Evolutionary conservation across 2,113 vertebrate genomes (phyloP).

Genomic region (Microtus ochrogaster): DNA sequence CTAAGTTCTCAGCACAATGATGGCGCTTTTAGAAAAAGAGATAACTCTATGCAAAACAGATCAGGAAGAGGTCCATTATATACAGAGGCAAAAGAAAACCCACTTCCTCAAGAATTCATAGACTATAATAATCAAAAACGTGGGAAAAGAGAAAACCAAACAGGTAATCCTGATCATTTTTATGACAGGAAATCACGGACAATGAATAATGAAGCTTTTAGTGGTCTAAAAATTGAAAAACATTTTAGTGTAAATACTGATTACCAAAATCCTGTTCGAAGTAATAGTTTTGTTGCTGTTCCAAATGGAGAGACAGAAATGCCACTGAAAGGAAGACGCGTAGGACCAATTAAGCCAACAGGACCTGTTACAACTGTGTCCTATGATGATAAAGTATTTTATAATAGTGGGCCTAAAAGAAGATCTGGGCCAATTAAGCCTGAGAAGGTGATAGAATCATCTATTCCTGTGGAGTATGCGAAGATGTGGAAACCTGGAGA

Average conservation of each 20-base stretch:
- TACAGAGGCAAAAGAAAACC: conserved; percentile 88
- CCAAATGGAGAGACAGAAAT: conserved; percentile 93
- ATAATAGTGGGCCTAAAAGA: conserved; percentile 91
- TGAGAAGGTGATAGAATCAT: conserved; percentile 90
- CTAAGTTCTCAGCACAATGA: conserved; percentile 84
- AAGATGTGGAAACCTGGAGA: conserved; percentile 95
- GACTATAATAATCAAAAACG: conserved; percentile 91
- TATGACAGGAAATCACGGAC: conserved; percentile 89
- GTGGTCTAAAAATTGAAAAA: conserved; percentile 87
- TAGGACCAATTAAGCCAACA: conserved; percentile 93
- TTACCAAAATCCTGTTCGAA: conserved; percentile 85
- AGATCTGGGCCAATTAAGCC: conserved; percentile 93
- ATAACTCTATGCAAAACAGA: conserved; percentile 88
- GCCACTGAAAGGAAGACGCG: conserved; percentile 88
- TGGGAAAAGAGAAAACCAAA: conserved; percentile 89
- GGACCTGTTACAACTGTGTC: conserved; percentile 72
- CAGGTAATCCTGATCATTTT: conserved; percentile 88
- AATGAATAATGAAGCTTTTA: conserved; percentile 85
- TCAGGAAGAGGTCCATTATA: conserved; percentile 82
- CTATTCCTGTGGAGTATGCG: conserved; percentile 84
- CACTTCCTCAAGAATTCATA: conserved; percentile 83
- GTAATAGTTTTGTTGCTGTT: conserved; percentile 86
- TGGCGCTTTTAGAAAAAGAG: conserved; percentile 89
- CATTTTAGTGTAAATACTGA: conserved; percentile 86
- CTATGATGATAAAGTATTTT: conserved; percentile 90